Evolutionary conservation across 2,888 invertebrate genomes (phyloP), one percentile per base, ranked within the genome.

Genomic region (Allygus modestus): DNA sequence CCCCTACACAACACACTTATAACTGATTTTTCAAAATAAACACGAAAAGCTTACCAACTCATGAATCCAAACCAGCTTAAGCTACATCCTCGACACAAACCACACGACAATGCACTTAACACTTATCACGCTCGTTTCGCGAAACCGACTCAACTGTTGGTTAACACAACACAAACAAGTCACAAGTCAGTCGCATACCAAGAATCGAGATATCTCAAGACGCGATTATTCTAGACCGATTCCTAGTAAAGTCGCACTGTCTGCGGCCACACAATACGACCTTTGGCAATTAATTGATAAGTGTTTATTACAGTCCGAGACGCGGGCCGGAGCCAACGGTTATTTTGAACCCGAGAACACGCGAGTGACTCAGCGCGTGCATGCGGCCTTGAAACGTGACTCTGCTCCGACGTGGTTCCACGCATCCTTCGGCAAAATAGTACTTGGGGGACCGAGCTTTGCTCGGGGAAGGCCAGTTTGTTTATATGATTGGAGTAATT

Each of bases 201-300:
- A 23, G 58, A 58, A 58, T 23, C 9, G 26, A 20, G 58, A 58
- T 58, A 58, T 23, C 51, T 11, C 4, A 51, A 15, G 7, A 58
- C 58, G 58, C 58, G 23, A 58, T 4, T 2, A 0, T 58, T 51
- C 51, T 51, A 4, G n/a, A n/a, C 17, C 11, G 17, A 51, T 58
- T 58, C 58, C 58, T 2, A 58, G 58, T 58, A 51, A 51, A 51
- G 37, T 15, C 17, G 51, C 51, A 37, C 37, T 11, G n/a, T n/a
- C n/a, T n/a, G 37, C 51, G 51, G 51, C 9, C 51, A 51, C 15
- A n/a, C n/a, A n/a, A n/a, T n/a, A 9, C 37, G 65, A 65, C 65
- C 65, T 65, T 65, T 65, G 65, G 28, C 65, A 28, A 65, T 65
- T 65, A 65, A 65, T 65, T 31, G 65, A 65, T 65, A 28, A 31